A percentile compares a stretch with the other conserved stretches of the same genome.
These are phyloP conservation scores for Drosophila saltans DNA, from an alignment of 1,140 invertebrate species.

Conservation along the genomic window DNA sequence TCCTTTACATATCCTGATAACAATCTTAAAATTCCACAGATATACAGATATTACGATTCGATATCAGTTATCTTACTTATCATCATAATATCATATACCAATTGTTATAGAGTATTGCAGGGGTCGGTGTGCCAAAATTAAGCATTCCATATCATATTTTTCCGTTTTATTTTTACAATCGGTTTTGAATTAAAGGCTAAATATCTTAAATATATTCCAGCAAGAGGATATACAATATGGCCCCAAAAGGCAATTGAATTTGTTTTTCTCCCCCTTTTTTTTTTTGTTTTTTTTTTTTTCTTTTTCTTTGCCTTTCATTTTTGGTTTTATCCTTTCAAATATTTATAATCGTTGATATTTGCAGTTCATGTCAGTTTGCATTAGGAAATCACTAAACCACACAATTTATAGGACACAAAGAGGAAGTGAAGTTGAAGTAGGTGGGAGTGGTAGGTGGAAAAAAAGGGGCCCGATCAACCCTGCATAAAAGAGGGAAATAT, in stretches of 20 bases:
- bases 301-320: slow-evolving; percentile 13
- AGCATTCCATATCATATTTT: no score
- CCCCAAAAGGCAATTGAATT: neutral
- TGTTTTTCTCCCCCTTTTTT: no score
- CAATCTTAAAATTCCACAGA: no score
- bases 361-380: slow-evolving; percentile 51
- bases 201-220: neutral
- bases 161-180: no score
- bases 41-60: no score
- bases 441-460: no score
- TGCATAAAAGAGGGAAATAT: neutral
- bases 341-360: slow-evolving; percentile 32
- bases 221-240: no score
- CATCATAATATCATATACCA: no score
- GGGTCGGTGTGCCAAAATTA: no score
- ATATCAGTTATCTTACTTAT: no score
- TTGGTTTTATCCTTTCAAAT: slow-evolving; percentile 17
- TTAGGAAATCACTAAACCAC: slow-evolving; percentile 46
- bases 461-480: neutral
- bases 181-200: neutral
- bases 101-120: no score
- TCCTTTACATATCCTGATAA: no score
- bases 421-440: neutral
- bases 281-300: neutral
- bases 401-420: slow-evolving; percentile 17